Conservation (phyloP, 2,888 invertebrate species). For the Eilema depressum region DNA sequence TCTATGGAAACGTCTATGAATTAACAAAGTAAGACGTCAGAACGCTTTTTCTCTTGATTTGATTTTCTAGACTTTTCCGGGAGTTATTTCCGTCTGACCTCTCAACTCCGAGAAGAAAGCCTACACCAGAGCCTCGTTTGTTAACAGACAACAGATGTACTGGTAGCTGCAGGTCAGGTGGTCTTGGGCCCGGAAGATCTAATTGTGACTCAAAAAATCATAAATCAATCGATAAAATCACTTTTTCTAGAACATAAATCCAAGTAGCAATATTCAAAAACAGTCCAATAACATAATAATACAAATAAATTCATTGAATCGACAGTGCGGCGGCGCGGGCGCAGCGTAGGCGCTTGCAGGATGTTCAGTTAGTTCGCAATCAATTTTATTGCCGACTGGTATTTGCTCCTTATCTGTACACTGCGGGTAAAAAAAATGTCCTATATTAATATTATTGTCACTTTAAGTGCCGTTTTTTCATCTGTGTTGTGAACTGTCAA, state of each 20-base stretch:
- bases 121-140: too few species aligned
- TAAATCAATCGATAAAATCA: not conserved
- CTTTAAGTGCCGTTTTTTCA: conserved; percentile 11
- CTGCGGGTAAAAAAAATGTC: conserved; percentile 34
- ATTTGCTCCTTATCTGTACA: conserved; percentile 71
- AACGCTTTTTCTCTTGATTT: too few species aligned
- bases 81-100: too few species aligned
- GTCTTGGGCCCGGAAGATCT: too few species aligned
- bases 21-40: too few species aligned
- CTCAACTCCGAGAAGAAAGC: too few species aligned
- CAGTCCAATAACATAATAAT: conserved; percentile 45
- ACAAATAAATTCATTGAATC: conserved; percentile 54
- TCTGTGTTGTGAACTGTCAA: not conserved
- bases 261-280: conserved; percentile 33
- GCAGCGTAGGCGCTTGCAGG: conserved; percentile 68
- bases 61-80: too few species aligned
- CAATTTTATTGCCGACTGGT: conserved; percentile 76
- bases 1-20: too few species aligned
- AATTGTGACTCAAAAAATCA: too few species aligned
- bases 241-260: conserved; percentile 1
- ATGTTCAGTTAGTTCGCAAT: conserved; percentile 73
- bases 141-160: too few species aligned
- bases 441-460: conserved; percentile 23
- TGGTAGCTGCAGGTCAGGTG: too few species aligned
- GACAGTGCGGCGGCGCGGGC: conserved; percentile 53